Conservation (phyloP, 2,888 invertebrate species). For the Scaptomyza cyrtandrae region DNA sequence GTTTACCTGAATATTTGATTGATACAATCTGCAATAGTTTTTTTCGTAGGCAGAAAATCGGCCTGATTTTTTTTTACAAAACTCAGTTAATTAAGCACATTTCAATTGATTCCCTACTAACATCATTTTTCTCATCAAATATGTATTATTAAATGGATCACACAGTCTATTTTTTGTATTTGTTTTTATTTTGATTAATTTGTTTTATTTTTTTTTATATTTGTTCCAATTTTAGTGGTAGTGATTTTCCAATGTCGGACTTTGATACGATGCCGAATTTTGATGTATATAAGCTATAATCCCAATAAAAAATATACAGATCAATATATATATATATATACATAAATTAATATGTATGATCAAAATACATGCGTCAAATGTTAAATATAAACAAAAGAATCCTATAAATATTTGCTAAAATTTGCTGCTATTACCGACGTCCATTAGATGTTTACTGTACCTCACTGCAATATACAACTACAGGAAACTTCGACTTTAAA, state of each 20-base stretch:
- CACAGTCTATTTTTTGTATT: slow-evolving; percentile 10
- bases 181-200: slow-evolving; percentile 46
- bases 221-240: slow-evolving; percentile 64
- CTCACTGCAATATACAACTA: slow-evolving; percentile 36
- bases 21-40: background rate
- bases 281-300: slow-evolving; percentile 63
- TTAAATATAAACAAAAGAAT: slow-evolving; percentile 39
- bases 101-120: slow-evolving; percentile 29
- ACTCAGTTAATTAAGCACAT: slow-evolving; percentile 8
- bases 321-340: slow-evolving; percentile 29
- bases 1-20: background rate
- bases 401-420: slow-evolving; percentile 42
- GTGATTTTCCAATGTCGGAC: slow-evolving; percentile 77
- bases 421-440: slow-evolving; percentile 57
- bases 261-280: slow-evolving; percentile 74
- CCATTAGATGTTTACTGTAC: slow-evolving; percentile 55
- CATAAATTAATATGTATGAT: slow-evolving; percentile 36
- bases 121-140: slow-evolving; percentile 28
- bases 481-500: slow-evolving; percentile 35
- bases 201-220: slow-evolving; percentile 42
- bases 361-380: slow-evolving; percentile 30
- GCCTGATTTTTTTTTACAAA: background rate
- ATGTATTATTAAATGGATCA: slow-evolving; percentile 1
- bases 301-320: slow-evolving; percentile 26
- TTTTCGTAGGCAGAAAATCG: background rate